Evolutionary conservation across 2,797 vertebrate species (phyloP), one percentile per base, ranked within the genome.

Genomic region (Pampus argenteus): DNA sequence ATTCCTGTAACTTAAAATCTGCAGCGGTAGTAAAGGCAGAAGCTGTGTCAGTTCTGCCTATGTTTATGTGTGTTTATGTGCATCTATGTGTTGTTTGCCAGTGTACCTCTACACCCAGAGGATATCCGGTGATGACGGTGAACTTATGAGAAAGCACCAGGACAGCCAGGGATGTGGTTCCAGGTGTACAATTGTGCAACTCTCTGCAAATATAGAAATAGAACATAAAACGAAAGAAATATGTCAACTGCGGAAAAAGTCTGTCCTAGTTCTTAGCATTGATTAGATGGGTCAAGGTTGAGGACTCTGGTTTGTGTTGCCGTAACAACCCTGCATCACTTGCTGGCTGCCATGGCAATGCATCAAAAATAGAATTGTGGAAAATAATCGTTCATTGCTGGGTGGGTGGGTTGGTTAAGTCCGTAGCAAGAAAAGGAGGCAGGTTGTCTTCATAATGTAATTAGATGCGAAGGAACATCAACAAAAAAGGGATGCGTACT

Each of bases 291-390:
- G 78, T 86, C 87, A 88, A 80, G 83, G 83, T 74, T 74, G 76
- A 68, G 59, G 66, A 52, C 65, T 74, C 28, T 51, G 44, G 82
- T 83, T 71, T 42, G 45, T 81, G 88, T 90, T 91, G 86, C 87
- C 74, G 54, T 88, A 87, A 89, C 86, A 88, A 90, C 86, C 63
- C 74, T n/a, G 74, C 73, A 79, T 79, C 6, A 14, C 52, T 71
- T 47, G 45, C 78, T 59, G 75, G 85, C 86, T 89, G 80, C 89
- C 76, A 91, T 89, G 86, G 83, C 60, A 28, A 90, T 88, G 78
- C 40, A 72, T 87, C 78, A 82, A 45, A 89, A 84, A 85, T 86
- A 83, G 80, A 71, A 52, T 25, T 7, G 47, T 62, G 59, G 65
- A 81, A 76, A 75, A 85, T 74, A 71, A 72, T 69, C 2, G 3